A percentile compares a stretch with the other conserved stretches of the same genome.
These are phyloP conservation scores for Choristoneura fumiferana DNA, from an alignment of 1,140 invertebrate species.

Conservation along the genomic window DNA sequence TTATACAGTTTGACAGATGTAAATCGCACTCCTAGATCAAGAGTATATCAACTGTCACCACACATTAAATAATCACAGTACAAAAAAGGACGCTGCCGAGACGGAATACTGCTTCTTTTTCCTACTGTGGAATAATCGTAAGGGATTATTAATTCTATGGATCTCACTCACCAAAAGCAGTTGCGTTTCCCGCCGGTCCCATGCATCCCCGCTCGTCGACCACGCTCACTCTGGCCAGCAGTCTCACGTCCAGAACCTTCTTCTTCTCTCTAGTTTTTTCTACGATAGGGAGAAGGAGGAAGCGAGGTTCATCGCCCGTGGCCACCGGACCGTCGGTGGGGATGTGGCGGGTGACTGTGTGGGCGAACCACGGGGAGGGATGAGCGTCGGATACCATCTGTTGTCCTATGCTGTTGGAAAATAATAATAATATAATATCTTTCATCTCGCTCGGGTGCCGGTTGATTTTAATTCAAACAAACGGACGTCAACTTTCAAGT, in stretches of 20 bases:
- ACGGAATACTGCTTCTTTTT: no score
- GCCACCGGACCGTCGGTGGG: conserved; percentile 43
- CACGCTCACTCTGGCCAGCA: conserved; percentile 58
- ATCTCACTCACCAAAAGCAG: conserved; percentile 52
- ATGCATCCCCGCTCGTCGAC: conserved; percentile 60
- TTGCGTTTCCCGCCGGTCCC: conserved; percentile 60
- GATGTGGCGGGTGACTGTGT: conserved; percentile 39
- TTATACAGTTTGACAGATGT: no score
- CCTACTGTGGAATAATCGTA: no score
- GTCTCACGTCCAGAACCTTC: conserved; percentile 44
- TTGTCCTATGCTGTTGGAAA: conserved; percentile 53
- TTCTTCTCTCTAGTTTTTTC: conserved; percentile 35
- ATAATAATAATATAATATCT: no score
- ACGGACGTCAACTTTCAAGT: no score
- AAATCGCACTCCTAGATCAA: no score
- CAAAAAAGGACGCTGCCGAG: no score
- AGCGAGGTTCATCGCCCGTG: conserved; percentile 39
- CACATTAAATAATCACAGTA: no score
- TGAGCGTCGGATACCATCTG: conserved; percentile 62
- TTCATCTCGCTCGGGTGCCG: no score
- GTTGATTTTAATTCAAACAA: no score
- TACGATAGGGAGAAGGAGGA: conserved; percentile 44
- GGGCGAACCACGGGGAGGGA: conserved; percentile 55
- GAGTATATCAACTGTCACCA: no score
- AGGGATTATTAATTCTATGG: no score